Percentiles rank a stretch among this genome's conserved stretches.
Conservation (phyloP, 2,888 invertebrate genomes). For the Carterocephalus palaemon region DNA sequence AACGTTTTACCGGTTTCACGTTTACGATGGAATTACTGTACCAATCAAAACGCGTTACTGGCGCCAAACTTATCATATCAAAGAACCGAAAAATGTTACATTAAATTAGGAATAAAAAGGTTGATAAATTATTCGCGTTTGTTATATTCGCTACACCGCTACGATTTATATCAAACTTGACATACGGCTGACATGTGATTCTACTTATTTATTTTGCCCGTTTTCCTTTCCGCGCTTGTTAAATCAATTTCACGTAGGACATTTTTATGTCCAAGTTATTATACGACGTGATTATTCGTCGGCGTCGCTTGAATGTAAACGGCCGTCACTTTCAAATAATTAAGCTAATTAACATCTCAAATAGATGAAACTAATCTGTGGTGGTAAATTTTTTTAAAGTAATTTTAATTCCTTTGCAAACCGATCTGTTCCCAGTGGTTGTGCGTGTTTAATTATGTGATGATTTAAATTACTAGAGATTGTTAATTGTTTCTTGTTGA, state of each 20-base stretch:
- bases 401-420: conserved; percentile 1
- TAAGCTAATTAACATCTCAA: conserved; percentile 25
- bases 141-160: conserved; percentile 12
- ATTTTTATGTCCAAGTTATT: conserved; percentile 23
- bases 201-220: conserved; percentile 29
- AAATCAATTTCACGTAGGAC: conserved; percentile 29
- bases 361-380: conserved; percentile 6
- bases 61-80: not conserved
- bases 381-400: conserved; percentile 15
- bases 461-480: too few species aligned
- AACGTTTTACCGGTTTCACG: too few species aligned
- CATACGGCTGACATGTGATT: conserved; percentile 14
- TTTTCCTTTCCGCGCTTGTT: conserved; percentile 26
- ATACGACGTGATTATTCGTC: conserved; percentile 26
- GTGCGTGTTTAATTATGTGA: not conserved
- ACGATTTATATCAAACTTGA: conserved; percentile 18
- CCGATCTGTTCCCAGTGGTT: conserved; percentile 3
- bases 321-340: conserved; percentile 27
- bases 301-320: conserved; percentile 22
- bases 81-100: conserved; percentile 5
- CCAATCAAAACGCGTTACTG: not conserved
- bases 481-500: too few species aligned
- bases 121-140: conserved; percentile 14
- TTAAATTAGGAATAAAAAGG: conserved; percentile 12
- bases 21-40: too few species aligned